A percentile compares a stretch with the other conserved stretches of the same genome.
These are phyloP conservation scores for Macrosiphum euphorbiae DNA, from an alignment of 2,888 invertebrate species.

Conservation along the genomic window DNA sequence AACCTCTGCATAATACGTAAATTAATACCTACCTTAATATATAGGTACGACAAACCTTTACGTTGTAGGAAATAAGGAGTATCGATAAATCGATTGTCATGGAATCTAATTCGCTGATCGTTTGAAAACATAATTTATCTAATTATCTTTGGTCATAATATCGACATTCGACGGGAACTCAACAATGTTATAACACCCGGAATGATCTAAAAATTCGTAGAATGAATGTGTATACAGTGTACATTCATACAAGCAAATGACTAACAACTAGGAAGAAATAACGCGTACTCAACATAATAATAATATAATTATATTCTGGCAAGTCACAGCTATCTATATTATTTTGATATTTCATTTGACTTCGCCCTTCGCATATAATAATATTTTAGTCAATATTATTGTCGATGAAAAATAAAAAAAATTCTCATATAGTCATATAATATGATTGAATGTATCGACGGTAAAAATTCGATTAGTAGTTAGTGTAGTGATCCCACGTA, in stretches of 20 bases:
- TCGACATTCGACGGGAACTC: not conserved
- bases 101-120: not conserved
- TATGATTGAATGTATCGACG: not conserved
- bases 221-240: not conserved
- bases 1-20: not conserved
- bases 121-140: not conserved
- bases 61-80: not conserved
- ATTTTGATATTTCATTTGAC: not conserved
- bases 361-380: not conserved
- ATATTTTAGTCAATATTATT: not conserved
- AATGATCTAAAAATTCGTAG: not conserved
- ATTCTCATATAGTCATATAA: not conserved
- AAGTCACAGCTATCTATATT: not conserved
- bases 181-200: not conserved
- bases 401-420: not conserved
- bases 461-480: not conserved
- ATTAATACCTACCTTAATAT: not conserved
- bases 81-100: not conserved
- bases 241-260: not conserved
- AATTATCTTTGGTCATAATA: not conserved
- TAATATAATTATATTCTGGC: not conserved
- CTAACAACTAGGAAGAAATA: not conserved
- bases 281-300: not conserved
- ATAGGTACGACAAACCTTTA: not conserved
- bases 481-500: too few relatives aligned